Evolutionary conservation across 2,888 invertebrate species (phyloP), one percentile per base, ranked within the genome.

Genomic region (Hecatera dysodea): DNA sequence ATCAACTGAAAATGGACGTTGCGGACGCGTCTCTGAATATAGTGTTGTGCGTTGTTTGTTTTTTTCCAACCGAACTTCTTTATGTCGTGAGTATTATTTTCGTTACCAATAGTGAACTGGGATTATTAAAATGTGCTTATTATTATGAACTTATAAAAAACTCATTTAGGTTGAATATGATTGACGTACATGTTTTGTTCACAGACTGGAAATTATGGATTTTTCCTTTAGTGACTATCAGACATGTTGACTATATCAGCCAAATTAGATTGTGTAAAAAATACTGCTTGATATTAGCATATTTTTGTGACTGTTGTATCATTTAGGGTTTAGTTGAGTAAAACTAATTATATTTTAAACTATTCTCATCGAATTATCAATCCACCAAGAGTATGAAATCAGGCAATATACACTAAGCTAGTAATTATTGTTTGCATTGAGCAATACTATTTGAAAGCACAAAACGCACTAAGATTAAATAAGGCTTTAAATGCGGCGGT

Each of bases 401-500:
- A 9, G 55, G 68, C 29, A 67, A 71, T 72, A 61, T 73, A 61
- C 65, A 57, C 24, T 59, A 44, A 71, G 33, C 33, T 59, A 42
- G 74, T 72, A 64, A 77, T 66, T 83, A 78, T 83, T 72, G 74
- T 81, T 78, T 80, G 67, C 57, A 81, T 81, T 59, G 71, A 85
- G 67, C 72, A 80, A 74, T 76, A 85, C 64, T 65, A 50, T 73
- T 74, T 70, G 60, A 74, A 81, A 87, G 93, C 92, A 93, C 92
- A 92, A 92, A 91, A 83, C 87, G 75, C 85, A 86, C 86, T 82
- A 80, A 72, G 83, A 81, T 82, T 76, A 80, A 85, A 86, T 87
- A 87, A 88, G 86, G 89, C 90, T 91, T 91, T 90, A 91, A 90
- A 82, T 87, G 82, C 79, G 78, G 87, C 82, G 94, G 94, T 94